Evolutionary conservation across 2,888 invertebrate genomes (phyloP).

Genomic region (Neria commutata): DNA sequence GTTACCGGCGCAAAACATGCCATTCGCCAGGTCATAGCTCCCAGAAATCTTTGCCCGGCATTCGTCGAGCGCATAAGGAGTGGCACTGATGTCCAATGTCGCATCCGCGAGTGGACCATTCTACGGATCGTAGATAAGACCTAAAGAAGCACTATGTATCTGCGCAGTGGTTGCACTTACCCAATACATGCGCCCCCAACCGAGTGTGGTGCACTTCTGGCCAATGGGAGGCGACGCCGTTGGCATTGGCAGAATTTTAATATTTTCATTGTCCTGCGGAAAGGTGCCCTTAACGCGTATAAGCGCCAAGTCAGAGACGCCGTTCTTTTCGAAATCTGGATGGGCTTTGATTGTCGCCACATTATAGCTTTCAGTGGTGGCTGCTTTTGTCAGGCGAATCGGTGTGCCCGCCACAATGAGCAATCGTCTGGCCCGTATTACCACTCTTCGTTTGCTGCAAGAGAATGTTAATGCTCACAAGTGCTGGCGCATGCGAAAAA

Average conservation of each 20-base stretch:
- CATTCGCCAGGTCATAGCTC: slow-evolving; percentile 19
- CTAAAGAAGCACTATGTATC: no score
- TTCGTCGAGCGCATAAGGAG: slow-evolving; percentile 4
- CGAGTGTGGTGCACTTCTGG: slow-evolving; percentile 29
- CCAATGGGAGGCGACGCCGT: slow-evolving; percentile 15
- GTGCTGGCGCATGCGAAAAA: neutral
- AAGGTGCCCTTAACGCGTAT: slow-evolving; percentile 28
- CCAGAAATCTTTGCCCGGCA: slow-evolving; percentile 15
- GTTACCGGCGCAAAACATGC: slow-evolving; percentile 29
- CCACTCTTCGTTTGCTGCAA: slow-evolving; percentile 21
- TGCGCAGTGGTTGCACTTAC: slow-evolving; percentile 19
- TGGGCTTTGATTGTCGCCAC: slow-evolving; percentile 28
- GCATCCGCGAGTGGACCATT: slow-evolving; percentile 30
- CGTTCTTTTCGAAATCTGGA: slow-evolving; percentile 30
- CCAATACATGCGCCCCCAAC: slow-evolving; percentile 37
- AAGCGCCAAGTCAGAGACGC: slow-evolving; percentile 35
- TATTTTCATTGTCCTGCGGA: slow-evolving; percentile 14
- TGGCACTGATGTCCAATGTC: slow-evolving; percentile 11
- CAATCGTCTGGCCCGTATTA: slow-evolving; percentile 25
- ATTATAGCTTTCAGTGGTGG: slow-evolving; percentile 26
- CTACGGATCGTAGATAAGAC: no score
- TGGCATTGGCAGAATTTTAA: slow-evolving; percentile 24
- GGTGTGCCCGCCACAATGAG: slow-evolving; percentile 32
- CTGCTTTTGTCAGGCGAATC: slow-evolving; percentile 23
- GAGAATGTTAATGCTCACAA: neutral